Evolutionary conservation across 2,888 invertebrate genomes (phyloP), one percentile per base, ranked within the genome.

Genomic region (Digitonthophagus gazella): DNA sequence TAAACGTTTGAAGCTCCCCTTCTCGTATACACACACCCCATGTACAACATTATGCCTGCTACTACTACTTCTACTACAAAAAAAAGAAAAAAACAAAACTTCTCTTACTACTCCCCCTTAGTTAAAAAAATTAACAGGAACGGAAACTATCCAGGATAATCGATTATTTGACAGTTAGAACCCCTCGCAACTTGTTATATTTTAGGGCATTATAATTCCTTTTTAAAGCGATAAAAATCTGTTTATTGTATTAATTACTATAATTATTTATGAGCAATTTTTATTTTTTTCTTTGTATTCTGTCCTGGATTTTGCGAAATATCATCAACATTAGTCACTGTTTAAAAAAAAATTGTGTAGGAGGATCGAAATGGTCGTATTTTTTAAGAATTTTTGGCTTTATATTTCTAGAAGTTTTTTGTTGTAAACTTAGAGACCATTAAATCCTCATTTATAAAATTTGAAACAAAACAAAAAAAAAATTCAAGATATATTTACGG

Each of bases 221-320:
- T 67, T 69, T 67, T n/a, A 61, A 69, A 66, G 56, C 64, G 67
- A 65, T 57, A 19, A n/a, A 55, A 44, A 56, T 15, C 65, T 8
- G 6, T n/a, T n/a, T n/a, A n/a, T n/a, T n/a, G n/a, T n/a, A n/a
- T n/a, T n/a, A n/a, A n/a, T n/a, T n/a, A 20, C 44, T 63, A 64
- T 65, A 58, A 61, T 63, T 61, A 58, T 58, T 56, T 67, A n/a
- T n/a, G n/a, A n/a, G n/a, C n/a, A 19, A 19, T 58, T 69, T 64
- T 56, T 55, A 16, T 28, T 64, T 66, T 72, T 68, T 71, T 68
- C 69, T 67, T 71, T 67, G 68, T 69, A 61, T 20, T 58, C 64
- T 67, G 56, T 69, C 69, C 72, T 71, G 71, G 69, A 69, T 71
- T 70, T 67, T 68, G 67, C n/a, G 55, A 19, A 19, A n/a, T 18